Evolutionary conservation across 2,113 vertebrate species (phyloP), one percentile per base, ranked within the genome.

Genomic region (Otis tarda): DNA sequence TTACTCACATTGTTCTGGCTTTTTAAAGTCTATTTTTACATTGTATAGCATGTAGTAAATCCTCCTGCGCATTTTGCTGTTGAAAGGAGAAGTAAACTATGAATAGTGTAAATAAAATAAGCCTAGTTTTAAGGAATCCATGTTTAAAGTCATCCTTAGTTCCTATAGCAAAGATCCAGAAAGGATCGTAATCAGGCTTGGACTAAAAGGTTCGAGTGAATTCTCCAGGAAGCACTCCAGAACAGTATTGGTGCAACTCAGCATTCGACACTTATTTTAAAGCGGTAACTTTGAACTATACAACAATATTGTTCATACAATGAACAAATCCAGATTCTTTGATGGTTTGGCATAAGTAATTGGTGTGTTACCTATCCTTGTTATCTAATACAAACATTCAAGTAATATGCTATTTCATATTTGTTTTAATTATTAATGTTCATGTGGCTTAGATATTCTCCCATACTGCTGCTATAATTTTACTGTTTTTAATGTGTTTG

Each of bases 11-110:
- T 93, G 68, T 94, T 90, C 95, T 90, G 95, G 91, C 90, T 94
- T 90, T 96, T 94, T 52, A 94, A 95, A 96, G 93, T 97, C 83
- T 95, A 94, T 95, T 97, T 95, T 94, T 83, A 86, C 90, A 96
- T 91, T 97, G 93, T 93, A 94, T 92, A 95, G 94, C 95, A 92
- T 94, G 93, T 95, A 94, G 70, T 95, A 96, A 94, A 90, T 90
- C 87, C 83, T 97, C 82, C 94, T 61, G 53, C 93, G 89, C 90
- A 70, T 67, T 95, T 95, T 92, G 89, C 83, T 94, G 81, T 94
- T 83, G 91, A 88, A 79, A 91, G 94, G 90, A 88, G 83, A 86
- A 90, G 47, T 63, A 56, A 52, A 71, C n/a, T 94, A 91, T 83
- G 63, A 94, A 79, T 64, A 90, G 59, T 95, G 95, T 97, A 96